Evolutionary conservation across 2,888 invertebrate species (phyloP).

Genomic region (Escarpia spicata): DNA sequence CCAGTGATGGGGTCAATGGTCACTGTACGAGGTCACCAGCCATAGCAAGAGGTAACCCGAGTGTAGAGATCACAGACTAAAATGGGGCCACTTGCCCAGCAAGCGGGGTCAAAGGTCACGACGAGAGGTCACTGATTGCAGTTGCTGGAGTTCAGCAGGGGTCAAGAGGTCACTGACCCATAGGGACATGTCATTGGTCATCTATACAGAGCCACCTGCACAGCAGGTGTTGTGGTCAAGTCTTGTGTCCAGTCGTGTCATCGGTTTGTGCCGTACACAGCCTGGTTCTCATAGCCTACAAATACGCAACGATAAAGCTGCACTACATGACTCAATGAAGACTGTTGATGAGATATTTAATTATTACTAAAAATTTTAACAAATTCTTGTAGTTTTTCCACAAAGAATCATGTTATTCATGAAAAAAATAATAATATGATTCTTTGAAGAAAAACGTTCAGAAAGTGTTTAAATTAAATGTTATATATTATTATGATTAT

Average conservation of each 20-base stretch:
- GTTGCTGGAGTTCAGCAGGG: not conserved
- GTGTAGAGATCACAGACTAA: not conserved
- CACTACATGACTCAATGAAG: not conserved
- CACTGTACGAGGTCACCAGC: no score
- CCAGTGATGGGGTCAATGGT: no score
- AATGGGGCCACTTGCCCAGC: no score
- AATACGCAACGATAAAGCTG: not conserved
- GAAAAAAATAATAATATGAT: no score
- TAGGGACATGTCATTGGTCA: not conserved
- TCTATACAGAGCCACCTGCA: slow-evolving; percentile 13
- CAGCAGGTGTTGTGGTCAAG: not conserved
- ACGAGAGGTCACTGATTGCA: not conserved
- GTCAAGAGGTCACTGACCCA: not conserved
- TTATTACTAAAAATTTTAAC: no score
- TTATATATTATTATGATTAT: no score
- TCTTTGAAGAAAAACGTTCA: no score
- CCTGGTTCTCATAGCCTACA: not conserved
- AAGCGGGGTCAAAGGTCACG: not conserved
- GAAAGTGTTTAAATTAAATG: no score
- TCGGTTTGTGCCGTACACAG: not conserved
- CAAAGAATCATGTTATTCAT: no score
- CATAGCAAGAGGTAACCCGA: not conserved
- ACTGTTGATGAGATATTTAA: not conserved
- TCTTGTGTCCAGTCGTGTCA: not conserved
- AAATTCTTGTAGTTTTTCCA: no score